These are phyloP conservation scores for Paramisgurnus dabryanus DNA, from an alignment of 2,113 vertebrate species.

Conservation along the genomic window DNA sequence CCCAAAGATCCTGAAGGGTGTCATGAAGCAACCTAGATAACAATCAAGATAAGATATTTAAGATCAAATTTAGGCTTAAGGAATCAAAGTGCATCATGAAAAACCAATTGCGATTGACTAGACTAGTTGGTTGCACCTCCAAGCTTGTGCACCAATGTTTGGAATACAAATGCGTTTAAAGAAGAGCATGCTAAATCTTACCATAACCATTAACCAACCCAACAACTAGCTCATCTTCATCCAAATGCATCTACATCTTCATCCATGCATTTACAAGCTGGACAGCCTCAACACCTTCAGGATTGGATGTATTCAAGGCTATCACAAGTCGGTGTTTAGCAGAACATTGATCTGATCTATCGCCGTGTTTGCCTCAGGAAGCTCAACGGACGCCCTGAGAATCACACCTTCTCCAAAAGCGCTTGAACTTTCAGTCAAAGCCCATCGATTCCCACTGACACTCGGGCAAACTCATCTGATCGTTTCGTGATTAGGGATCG, in stretches of 20 bases:
- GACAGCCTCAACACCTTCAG: neutral
- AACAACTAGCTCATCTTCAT: neutral
- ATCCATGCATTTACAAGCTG: too few relatives aligned
- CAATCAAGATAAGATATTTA: neutral
- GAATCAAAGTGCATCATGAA: neutral
- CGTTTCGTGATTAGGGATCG: conserved; percentile 16
- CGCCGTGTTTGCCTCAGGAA: conserved; percentile 1
- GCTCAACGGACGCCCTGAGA: neutral
- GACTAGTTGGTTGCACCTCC: neutral
- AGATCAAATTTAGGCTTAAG: neutral
- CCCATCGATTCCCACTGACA: conserved; percentile 13
- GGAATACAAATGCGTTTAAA: neutral
- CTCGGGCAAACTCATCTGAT: neutral
- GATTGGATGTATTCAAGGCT: neutral
- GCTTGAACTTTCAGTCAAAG: conserved; percentile 29
- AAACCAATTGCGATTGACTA: neutral
- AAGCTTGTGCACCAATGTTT: neutral
- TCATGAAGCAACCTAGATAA: conserved; percentile 4
- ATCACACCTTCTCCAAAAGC: conserved; percentile 4
- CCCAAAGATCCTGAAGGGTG: neutral
- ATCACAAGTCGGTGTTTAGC: conserved; percentile 11
- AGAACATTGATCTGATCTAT: neutral
- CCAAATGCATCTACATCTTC: neutral
- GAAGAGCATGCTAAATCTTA: neutral
- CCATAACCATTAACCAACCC: neutral